Conservation (phyloP, 2,113 vertebrate species). For the Sinocyclocheilus rhinocerous region DNA sequence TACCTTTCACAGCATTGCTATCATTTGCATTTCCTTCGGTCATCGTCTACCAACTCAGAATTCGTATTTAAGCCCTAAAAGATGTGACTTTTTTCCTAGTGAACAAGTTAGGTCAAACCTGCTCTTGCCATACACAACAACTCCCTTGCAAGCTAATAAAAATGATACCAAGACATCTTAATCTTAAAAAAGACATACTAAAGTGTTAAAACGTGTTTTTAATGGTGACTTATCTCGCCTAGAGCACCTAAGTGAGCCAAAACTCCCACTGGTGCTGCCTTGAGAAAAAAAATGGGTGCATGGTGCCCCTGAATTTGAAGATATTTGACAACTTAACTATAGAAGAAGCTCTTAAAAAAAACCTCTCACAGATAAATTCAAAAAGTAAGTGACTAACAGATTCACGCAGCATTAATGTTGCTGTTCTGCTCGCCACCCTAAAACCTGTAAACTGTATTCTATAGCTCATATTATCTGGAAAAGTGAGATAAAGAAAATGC, state of each 20-base stretch:
- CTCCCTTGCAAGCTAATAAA: background rate
- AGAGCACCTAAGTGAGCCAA: background rate
- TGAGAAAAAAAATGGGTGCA: background rate
- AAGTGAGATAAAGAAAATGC: conserved; percentile 34
- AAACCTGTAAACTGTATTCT: conserved; percentile 22
- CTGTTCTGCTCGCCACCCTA: background rate
- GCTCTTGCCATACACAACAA: background rate
- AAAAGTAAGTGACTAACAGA: background rate
- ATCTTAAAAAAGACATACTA: background rate
- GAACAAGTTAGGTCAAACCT: background rate
- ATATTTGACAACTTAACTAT: background rate
- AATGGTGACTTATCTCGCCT: background rate
- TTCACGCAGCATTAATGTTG: background rate
- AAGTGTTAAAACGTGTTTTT: background rate
- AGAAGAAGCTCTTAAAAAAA: background rate
- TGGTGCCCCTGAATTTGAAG: background rate
- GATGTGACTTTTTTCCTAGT: background rate
- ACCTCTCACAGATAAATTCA: background rate
- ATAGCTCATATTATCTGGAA: background rate
- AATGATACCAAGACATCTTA: background rate
- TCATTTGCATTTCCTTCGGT: background rate
- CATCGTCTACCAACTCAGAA: background rate
- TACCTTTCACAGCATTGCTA: background rate
- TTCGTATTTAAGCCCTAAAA: background rate
- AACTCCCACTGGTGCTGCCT: background rate